Conservation (phyloP, 2,888 invertebrate species). For the Diogma glabrata region DNA sequence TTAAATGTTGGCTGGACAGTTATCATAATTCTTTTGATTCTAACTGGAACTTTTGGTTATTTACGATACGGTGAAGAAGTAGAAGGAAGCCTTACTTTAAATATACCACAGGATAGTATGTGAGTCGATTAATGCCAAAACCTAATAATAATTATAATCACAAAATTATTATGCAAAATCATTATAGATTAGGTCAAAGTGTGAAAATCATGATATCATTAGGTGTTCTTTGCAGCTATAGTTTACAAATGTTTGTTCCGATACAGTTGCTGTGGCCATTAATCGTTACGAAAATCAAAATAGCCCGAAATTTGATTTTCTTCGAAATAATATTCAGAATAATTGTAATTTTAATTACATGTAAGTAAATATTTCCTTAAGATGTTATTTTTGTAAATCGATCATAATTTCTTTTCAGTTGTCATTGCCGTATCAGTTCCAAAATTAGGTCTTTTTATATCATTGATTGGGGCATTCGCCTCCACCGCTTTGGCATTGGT, state of each 20-base stretch:
- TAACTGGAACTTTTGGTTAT: constrained; percentile 79
- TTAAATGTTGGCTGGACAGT: constrained; percentile 80
- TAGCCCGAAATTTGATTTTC: constrained; percentile 43
- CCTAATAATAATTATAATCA: not conserved
- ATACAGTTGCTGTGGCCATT: constrained; percentile 79
- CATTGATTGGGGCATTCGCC: constrained; percentile 82
- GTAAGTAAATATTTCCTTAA: constrained; percentile 47
- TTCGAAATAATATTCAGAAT: constrained; percentile 62
- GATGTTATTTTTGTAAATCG: not conserved
- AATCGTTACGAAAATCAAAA: constrained; percentile 42
- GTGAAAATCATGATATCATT: constrained; percentile 75
- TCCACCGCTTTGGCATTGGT: constrained; percentile 77
- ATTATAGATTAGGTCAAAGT: constrained; percentile 60
- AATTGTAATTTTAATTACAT: constrained; percentile 63
- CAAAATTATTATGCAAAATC: too few species aligned
- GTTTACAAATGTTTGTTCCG: constrained; percentile 92
- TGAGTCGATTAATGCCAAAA: constrained; percentile 11
- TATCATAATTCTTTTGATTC: constrained; percentile 64
- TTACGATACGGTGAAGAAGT: constrained; percentile 75
- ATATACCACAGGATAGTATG: constrained; percentile 45
- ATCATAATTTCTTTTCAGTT: constrained; percentile 45
- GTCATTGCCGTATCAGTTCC: constrained; percentile 76
- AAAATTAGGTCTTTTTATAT: constrained; percentile 75
- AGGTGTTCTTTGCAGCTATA: constrained; percentile 82
- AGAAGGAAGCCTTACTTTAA: constrained; percentile 77